phyloP scores from a whole-genome alignment of 1,140 invertebrate genomes.

The Melipona quadrifasciata region DNA sequence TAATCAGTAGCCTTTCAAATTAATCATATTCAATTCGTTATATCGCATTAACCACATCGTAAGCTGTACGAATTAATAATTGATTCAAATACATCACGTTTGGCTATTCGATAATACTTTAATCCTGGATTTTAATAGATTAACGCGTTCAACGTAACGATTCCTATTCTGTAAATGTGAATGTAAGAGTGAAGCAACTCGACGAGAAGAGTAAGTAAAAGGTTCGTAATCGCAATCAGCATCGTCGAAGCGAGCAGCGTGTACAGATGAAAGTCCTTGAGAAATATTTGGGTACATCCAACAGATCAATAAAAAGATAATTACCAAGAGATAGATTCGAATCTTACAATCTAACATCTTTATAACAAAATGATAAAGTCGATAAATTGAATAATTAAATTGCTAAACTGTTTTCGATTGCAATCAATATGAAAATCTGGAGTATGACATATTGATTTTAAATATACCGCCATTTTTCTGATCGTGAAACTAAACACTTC shows the following conservation, averaged over 20 bases:
- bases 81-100: background rate
- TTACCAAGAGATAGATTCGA: background rate
- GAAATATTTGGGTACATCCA: background rate
- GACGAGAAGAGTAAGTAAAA: slow-evolving; percentile 28
- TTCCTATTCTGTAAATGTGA: background rate
- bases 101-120: background rate
- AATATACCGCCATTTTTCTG: slow-evolving; percentile 5
- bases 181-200: slow-evolving; percentile 25
- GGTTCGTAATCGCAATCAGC: slow-evolving; percentile 36
- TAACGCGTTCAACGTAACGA: slow-evolving; percentile 17
- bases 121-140: background rate
- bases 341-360: background rate
- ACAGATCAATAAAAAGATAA: background rate
- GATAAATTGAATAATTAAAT: background rate
- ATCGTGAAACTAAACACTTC: background rate
- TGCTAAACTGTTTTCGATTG: background rate
- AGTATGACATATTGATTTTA: background rate
- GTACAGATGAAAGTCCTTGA: slow-evolving; percentile 38
- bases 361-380: background rate
- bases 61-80: background rate
- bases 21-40: background rate
- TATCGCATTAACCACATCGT: too few species aligned
- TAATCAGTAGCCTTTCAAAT: slow-evolving; percentile 1
- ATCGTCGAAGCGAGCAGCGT: slow-evolving; percentile 18
- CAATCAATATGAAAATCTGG: background rate